Conservation (phyloP, 2,113 vertebrate species). For the Lates calcarifer region DNA sequence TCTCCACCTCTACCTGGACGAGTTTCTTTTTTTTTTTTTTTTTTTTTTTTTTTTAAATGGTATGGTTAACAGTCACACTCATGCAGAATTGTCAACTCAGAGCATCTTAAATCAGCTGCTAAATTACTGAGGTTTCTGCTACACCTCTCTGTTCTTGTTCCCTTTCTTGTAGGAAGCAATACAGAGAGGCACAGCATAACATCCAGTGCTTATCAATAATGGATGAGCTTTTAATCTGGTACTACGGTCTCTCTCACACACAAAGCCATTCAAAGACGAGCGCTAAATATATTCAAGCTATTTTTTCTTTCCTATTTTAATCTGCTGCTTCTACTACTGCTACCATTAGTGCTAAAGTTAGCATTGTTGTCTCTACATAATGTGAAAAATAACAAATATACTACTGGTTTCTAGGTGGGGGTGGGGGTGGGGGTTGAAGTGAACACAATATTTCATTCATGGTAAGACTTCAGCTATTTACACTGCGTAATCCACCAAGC, state of each 20-base stretch:
- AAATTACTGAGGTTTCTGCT: constrained; percentile 48
- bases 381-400: background rate
- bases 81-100: constrained; percentile 17
- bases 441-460: no score
- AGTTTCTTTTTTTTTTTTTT: background rate
- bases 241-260: background rate
- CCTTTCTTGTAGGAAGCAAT: constrained; percentile 3
- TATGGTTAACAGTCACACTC: constrained; percentile 3
- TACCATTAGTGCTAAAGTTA: background rate
- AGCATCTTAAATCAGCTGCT: constrained; percentile 40
- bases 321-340: background rate
- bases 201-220: constrained; percentile 55
- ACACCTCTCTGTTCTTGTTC: constrained; percentile 10
- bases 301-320: background rate
- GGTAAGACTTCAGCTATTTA: no score
- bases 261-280: background rate
- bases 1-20: no score
- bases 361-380: background rate
- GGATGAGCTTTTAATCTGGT: constrained; percentile 48
- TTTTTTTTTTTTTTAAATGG: background rate
- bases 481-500: no score
- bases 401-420: background rate
- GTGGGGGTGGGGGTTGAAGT: background rate
- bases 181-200: constrained; percentile 12
- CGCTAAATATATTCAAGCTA: constrained; percentile 13